phyloP scores from a whole-genome alignment of 2,113 vertebrate species.

The Petrocephalus microphthalmus region DNA sequence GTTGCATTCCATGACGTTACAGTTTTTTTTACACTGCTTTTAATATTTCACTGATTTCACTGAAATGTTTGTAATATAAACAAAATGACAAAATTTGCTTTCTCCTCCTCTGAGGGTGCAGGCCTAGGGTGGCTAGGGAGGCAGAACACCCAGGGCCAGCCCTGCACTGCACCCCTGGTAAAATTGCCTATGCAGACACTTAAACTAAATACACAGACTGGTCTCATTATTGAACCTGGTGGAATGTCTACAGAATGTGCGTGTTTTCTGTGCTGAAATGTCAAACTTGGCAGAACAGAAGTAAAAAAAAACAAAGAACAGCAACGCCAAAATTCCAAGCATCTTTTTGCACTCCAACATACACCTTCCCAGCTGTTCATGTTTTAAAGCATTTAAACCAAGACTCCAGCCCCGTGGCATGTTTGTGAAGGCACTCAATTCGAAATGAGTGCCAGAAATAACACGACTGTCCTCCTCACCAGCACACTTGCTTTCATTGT shows the following conservation, averaged over 20 bases:
- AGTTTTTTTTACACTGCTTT: background rate
- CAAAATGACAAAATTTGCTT: background rate
- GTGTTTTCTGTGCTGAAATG: background rate
- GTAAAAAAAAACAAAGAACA: constrained; percentile 11
- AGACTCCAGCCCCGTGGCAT: constrained; percentile 37
- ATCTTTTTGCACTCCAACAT: constrained; percentile 21
- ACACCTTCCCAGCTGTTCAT: constrained; percentile 49
- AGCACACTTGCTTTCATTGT: constrained; percentile 30
- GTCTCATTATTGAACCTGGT: background rate
- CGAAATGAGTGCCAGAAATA: constrained; percentile 43
- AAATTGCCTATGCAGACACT: background rate
- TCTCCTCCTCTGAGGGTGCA: background rate
- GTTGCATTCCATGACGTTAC: background rate
- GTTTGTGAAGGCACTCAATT: constrained; percentile 38
- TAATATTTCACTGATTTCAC: background rate
- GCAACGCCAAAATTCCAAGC: constrained; percentile 21
- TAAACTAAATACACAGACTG: background rate
- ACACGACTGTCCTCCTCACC: constrained; percentile 20
- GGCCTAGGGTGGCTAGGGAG: background rate
- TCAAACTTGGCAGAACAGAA: constrained; percentile 17
- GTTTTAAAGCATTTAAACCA: constrained; percentile 44
- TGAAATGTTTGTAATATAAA: background rate
- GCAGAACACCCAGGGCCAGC: background rate
- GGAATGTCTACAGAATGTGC: background rate
- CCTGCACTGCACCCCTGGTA: background rate